Evolutionary conservation across 2,888 invertebrate species (phyloP), one percentile per base, ranked within the genome.

Genomic region (Lampropteryx suffumata): DNA sequence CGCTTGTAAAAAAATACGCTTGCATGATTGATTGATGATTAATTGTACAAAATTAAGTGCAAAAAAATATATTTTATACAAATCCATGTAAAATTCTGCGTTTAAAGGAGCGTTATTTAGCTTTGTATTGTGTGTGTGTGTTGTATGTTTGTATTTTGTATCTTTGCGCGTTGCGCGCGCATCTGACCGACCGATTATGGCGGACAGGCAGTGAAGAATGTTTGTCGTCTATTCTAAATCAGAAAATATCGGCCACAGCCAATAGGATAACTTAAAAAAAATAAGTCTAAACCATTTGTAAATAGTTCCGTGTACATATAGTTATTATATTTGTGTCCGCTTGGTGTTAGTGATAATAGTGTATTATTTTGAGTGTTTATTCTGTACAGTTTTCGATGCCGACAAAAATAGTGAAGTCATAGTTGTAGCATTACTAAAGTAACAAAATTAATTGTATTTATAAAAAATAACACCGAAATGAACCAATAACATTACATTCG

Each of bases 221-320:
- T 80, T 86, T 82, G 83, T 84, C 81, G 85, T 79, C 82, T 88
- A 85, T 86, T 89, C 76, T 84, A 82, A 87, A 91, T 91, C 92
- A 83, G 83, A 87, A 88, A 91, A 90, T 91, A 92, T 93, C 92
- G 91, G 90, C 87, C 81, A 82, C 89, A 91, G 91, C 93, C 92
- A 92, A 93, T 93, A 93, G 92, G 92, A 88, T 93, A 93, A 93
- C 89, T 86, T 91, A 90, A 92, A 90, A 89, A 91, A 92, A 91
- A 91, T 92, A 48, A 35, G 53, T 44, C n/a, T 29, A 41, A 47
- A 92, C 92, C 92, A 91, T 92, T 93, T 93, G 93, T 93, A 93
- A 92, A 93, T 93, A 93, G 93, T 92, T 90, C 86, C 83, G 91
- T 93, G 93, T 93, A 93, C 91, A 93, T 93, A 92, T 93, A 93